Base-by-base conservation (phyloP, 2,113 vertebrate genomes). In the Scophthalmus maximus region DNA sequence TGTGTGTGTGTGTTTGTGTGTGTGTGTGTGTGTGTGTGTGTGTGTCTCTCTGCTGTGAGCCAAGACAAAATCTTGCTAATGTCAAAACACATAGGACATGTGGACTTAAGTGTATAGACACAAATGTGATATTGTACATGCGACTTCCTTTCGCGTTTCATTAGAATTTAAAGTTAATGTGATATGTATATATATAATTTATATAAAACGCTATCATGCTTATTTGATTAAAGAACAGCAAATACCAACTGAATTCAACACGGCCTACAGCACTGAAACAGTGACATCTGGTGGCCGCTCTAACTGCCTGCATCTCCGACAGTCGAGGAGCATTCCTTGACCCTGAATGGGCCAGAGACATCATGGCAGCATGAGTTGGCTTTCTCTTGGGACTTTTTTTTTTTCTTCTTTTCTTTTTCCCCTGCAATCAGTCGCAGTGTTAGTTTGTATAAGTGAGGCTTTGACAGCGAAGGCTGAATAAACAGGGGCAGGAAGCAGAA, bases 401-500 rank as follows among this genome's bases (percentile, higher is more conserved):
- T 5, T 47, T 11, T 22, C 20, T 42, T 3, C 53, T 8, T 38
- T 38, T 63, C 5, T 40, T 32, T 23, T 44, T n/a, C n/a, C 1
- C 14, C 55, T 68, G 36, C 58, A 64, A 65, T 86, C 73, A 60
- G 49, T 58, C 3, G 32, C 65, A 20, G 70, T 59, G 73, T 66
- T 79, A 46, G 72, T 76, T 85, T 81, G 76, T 76, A 23, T 73
- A 73, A 84, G 73, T 42, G 67, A 38, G 69, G 73, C 74, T 88
- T 74, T 83, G 81, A 88, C 72, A 76, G 75, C 65, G 30, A 89
- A 89, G 88, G 87, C 88, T 92, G 90, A 92, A 86, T 84, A 94
- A 94, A 94, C 90, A 94, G 79, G 78, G 79, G 68, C 85, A 89
- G 91, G 90, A 93, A 91, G 52, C 62, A 62, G 80, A 60, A 56